Base-by-base conservation (phyloP, 2,797 vertebrate species). In the Falco concolor region DNA sequence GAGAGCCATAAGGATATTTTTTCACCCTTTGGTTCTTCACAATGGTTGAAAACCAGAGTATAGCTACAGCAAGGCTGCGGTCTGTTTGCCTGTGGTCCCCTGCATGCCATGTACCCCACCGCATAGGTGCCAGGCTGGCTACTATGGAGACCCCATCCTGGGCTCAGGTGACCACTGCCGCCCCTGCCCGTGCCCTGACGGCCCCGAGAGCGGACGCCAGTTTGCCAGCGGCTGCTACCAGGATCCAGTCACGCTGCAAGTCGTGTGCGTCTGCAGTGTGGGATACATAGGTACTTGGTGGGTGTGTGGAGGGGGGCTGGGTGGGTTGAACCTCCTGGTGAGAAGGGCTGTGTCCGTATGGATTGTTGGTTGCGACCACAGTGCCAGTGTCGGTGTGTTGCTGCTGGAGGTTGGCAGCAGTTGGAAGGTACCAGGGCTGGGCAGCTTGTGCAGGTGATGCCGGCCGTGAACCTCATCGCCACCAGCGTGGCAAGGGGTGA, bases 121-220 rank as follows among this genome's bases (percentile, higher is more conserved):
- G 30, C 18, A 4, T 93, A 99, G 99, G 96, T 99, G 99, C 97
- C 80, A 98, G 87, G 96, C 97, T 53, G 99, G 99, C 92, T 99
- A 99, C 98, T 99, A 99, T 1, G 99, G 99, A 10, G 97, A 99
- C 93, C 99, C 99, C 0, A 81, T 98, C 70, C 97, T 99, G 78
- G 99, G 99, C 17, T 99, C 99, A 3, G 99, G 99, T 6, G 99
- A 99, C 90, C 99, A 99, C 95, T 99, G 99, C 92, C 99, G 98
- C 24, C 98, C 99, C 45, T 99, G 99, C 73, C 98, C 98, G 90
- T 99, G 99, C 95, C 99, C 99, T 0, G 99, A 99, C 0, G 99
- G 99, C n/a, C 99, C 99, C 0, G 96, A 97, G 44, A 99, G 98
- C 2, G 97, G 98, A 53, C 98, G 99, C 38, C 99, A 99, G 95